Conservation (phyloP, 2,113 vertebrate species). For the Chamaetylas fuelleborni region DNA sequence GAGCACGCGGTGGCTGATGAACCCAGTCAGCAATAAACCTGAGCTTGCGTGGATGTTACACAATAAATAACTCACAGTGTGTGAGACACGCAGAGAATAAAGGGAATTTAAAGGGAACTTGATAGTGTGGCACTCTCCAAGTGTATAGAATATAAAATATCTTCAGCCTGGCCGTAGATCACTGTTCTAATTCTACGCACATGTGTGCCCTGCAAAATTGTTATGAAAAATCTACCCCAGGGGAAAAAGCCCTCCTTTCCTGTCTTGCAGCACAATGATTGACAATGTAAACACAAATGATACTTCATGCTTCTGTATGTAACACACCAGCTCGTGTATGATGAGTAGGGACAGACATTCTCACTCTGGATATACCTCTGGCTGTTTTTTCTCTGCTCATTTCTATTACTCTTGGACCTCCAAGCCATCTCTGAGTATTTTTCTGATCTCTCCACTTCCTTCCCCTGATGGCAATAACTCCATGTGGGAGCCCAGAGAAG, state of each 20-base stretch:
- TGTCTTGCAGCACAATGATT: neutral
- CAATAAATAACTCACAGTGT: neutral
- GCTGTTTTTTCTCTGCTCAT: neutral
- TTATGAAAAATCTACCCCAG: neutral
- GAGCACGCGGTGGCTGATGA: neutral
- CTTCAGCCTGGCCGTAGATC: neutral
- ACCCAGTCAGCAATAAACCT: neutral
- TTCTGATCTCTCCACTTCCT: neutral
- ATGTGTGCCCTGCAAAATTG: neutral
- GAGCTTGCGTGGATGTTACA: neutral
- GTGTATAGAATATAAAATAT: neutral
- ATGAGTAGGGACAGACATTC: neutral
- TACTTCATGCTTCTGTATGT: neutral
- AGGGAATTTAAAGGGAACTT: neutral
- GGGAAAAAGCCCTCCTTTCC: neutral
- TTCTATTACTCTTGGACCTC: neutral
- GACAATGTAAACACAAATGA: slow-evolving; percentile 28
- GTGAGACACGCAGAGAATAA: neutral
- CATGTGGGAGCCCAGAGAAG: neutral
- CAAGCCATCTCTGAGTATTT: neutral
- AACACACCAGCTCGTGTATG: neutral
- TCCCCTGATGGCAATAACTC: neutral
- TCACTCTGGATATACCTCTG: neutral
- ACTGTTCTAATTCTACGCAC: neutral
- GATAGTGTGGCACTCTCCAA: neutral